Evolutionary conservation across 1,140 invertebrate species (phyloP), one percentile per base, ranked within the genome.

Genomic region (Doryteuthis pealeii): DNA sequence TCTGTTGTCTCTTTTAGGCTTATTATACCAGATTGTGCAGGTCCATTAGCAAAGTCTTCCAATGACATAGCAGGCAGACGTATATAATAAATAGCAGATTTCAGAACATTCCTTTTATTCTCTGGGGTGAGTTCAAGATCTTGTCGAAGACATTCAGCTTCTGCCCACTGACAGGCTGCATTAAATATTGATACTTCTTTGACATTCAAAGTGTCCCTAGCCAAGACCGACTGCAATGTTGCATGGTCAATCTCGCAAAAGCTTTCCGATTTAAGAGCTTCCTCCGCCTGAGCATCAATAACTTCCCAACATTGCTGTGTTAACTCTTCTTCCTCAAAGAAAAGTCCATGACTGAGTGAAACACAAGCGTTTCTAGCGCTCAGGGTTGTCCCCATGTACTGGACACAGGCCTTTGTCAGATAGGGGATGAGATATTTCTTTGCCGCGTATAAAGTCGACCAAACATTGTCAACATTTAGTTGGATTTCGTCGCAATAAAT

Each of bases 401-500:
- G 92, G 1, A 95, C 93, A 88, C 94, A 96, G 76, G 93, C 92
- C 77, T 92, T 92, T 81, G 95, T 94, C 72, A 96, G 86, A 31
- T 93, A 91, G 8, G 93, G 92, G 0, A 96, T 93, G 5, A 93
- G 93, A 88, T 96, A 96, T 81, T 96, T 96, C 82, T 95, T 95
- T 18, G 94, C 94, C 5, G 93, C 94, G 84, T 95, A 95, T 35
- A 95, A 86, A 10, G 93, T 94, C 1, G 93, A 92, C 91, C 95
- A 93, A 1, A 95, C 94, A 84, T 92, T 94, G 83, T 95, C 94
- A 10, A 93, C 92, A 62, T 93, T 93, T 81, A 95, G 92, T 74
- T 92, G 90, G 26, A 95, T 92, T 87, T 98, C 95, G 91, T 98
- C 96, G 90, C 94, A 96, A 89, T 98, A 98, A 82, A 98, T 91